Percentiles rank a stretch among this genome's conserved stretches.
These are phyloP conservation scores for Agapornis roseicollis DNA, from an alignment of 2,113 vertebrate species.

Conservation along the genomic window DNA sequence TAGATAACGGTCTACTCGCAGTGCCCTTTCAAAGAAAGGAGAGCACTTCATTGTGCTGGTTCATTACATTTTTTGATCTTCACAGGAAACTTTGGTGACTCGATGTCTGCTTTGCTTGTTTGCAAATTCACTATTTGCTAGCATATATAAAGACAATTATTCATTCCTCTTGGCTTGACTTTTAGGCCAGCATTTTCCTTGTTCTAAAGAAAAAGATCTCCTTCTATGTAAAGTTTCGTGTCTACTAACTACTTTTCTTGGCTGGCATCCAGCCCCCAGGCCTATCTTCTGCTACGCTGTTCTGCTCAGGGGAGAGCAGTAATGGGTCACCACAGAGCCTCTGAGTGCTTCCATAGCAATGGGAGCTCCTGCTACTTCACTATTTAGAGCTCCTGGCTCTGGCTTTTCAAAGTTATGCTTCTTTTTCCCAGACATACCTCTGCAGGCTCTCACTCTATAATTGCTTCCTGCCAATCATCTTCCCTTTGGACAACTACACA, in stretches of 20 bases:
- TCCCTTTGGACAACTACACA: not conserved
- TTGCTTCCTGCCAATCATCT: not conserved
- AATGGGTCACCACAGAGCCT: not conserved
- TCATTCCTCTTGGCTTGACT: not conserved
- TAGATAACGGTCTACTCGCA: not conserved
- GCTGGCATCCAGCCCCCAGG: not conserved
- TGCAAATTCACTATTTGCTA: not conserved
- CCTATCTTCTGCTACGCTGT: not conserved
- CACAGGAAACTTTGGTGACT: constrained; percentile 3
- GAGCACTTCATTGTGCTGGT: not conserved
- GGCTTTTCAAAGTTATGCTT: not conserved
- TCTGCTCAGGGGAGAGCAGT: not conserved
- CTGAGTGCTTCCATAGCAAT: not conserved
- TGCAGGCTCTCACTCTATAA: not conserved
- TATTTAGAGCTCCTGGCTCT: not conserved
- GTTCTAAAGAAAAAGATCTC: not conserved
- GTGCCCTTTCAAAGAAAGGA: not conserved
- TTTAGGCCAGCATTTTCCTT: not conserved
- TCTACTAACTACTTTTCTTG: not conserved
- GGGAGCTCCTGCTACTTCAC: not conserved
- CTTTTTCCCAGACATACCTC: not conserved
- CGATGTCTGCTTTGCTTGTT: not conserved
- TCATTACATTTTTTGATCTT: constrained; percentile 5
- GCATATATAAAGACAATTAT: not conserved
- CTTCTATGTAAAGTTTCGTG: not conserved